Evolutionary conservation across 2,113 vertebrate species (phyloP).

Genomic region (Dromaius novaehollandiae): DNA sequence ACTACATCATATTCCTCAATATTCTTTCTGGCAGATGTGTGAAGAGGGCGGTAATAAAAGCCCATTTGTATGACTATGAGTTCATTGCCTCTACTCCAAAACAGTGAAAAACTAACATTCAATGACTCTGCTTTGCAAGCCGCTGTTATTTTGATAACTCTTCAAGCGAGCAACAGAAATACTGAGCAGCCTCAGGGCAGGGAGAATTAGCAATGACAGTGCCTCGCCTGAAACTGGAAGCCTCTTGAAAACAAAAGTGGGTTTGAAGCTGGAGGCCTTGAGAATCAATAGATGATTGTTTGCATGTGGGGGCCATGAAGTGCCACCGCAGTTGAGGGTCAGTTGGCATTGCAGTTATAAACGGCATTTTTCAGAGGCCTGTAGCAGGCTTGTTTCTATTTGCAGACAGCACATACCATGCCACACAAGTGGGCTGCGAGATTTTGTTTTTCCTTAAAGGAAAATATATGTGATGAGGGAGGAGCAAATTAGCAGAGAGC

Average conservation of each 20-base stretch:
- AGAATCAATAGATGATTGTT: slow-evolving; percentile 61
- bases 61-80: not conserved
- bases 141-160: slow-evolving; percentile 42
- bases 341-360: not conserved
- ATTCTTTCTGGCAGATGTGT: slow-evolving; percentile 21
- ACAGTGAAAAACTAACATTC: slow-evolving; percentile 49
- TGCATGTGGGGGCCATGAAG: slow-evolving; percentile 19
- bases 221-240: slow-evolving; percentile 7
- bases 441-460: slow-evolving; percentile 43
- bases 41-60: slow-evolving; percentile 27
- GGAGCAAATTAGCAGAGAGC: not conserved
- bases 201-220: not conserved
- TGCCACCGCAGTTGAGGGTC: not conserved
- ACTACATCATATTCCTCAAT: not conserved
- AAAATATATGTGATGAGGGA: slow-evolving; percentile 41
- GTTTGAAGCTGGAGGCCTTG: slow-evolving; percentile 36
- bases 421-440: not conserved
- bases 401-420: not conserved
- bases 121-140: slow-evolving; percentile 42
- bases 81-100: not conserved
- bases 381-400: slow-evolving; percentile 15
- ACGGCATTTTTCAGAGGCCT: slow-evolving; percentile 30
- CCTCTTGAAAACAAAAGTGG: slow-evolving; percentile 8
- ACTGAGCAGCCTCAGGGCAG: not conserved
- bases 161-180: slow-evolving; percentile 25